Percentiles rank a stretch among this genome's conserved stretches.
Conservation (phyloP, 2,888 invertebrate genomes). For the Aricia artaxerxes region DNA sequence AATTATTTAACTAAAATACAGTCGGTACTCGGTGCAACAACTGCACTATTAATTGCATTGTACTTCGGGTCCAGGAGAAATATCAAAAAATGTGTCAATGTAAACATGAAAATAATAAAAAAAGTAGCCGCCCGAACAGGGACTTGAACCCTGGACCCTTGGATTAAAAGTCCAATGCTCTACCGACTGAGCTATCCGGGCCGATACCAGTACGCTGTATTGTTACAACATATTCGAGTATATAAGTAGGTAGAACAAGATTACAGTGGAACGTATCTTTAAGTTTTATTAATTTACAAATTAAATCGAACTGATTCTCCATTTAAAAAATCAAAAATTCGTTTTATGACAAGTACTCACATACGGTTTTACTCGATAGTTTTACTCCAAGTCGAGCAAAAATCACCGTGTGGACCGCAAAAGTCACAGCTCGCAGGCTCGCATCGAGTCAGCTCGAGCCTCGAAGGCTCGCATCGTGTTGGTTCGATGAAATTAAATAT, state of each 20-base stretch:
- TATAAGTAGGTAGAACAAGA: constrained; percentile 36
- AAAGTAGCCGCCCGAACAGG: constrained; percentile 73
- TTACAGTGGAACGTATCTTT: not conserved
- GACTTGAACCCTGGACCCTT: constrained; percentile 82
- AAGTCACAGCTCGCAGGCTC: too few relatives aligned
- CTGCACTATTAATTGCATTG: not conserved
- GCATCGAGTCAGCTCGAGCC: too few relatives aligned
- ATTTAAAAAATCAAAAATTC: not conserved
- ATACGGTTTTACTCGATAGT: too few relatives aligned
- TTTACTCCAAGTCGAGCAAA: too few relatives aligned
- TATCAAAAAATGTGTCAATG: not conserved
- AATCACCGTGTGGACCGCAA: too few relatives aligned
- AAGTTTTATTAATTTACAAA: not conserved
- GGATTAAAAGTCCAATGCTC: constrained; percentile 81
- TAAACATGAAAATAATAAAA: constrained; percentile 39
- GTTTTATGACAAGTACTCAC: too few relatives aligned
- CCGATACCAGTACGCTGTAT: constrained; percentile 36
- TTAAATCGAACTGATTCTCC: not conserved
- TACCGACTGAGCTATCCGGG: constrained; percentile 82
- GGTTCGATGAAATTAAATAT: too few relatives aligned
- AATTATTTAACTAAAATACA: not conserved
- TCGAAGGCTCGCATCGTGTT: too few relatives aligned
- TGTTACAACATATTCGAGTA: constrained; percentile 40
- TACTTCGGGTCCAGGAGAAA: constrained; percentile 27
- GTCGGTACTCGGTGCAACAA: too few relatives aligned